Conservation (phyloP, 2,113 vertebrate genomes). For the Axis porcinus region DNA sequence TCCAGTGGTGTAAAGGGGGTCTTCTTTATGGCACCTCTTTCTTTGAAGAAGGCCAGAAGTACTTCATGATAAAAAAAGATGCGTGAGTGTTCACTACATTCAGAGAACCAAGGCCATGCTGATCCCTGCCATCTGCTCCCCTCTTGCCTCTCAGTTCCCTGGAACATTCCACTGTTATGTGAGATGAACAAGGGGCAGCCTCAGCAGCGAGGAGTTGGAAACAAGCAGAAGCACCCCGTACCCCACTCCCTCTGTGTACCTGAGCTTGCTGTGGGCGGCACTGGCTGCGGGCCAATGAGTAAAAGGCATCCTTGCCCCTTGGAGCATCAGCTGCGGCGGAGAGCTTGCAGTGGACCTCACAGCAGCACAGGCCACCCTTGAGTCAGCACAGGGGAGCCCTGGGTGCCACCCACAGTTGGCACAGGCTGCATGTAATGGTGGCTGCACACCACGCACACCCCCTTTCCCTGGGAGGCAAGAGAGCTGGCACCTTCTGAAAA, state of each 20-base stretch:
- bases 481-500: background rate
- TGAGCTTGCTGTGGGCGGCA: too few species aligned
- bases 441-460: rapidly evolving
- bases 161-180: background rate
- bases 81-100: background rate
- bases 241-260: rapidly evolving
- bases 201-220: background rate
- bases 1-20: background rate
- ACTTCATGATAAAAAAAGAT: background rate
- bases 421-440: rapidly evolving
- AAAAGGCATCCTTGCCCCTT: background rate
- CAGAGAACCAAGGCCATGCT: background rate
- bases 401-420: too few species aligned
- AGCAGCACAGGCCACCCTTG: background rate
- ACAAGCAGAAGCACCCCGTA: rapidly evolving
- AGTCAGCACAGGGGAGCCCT: background rate
- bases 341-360: background rate
- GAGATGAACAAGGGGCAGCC: background rate
- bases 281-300: background rate
- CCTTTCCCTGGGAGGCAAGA: background rate
- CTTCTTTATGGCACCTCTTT: background rate
- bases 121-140: background rate
- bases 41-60: background rate
- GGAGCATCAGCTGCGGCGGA: rapidly evolving
- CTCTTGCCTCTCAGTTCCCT: background rate